Evolutionary conservation across 1,140 invertebrate species (phyloP).

Genomic region (Yoshiicerus persimilis): DNA sequence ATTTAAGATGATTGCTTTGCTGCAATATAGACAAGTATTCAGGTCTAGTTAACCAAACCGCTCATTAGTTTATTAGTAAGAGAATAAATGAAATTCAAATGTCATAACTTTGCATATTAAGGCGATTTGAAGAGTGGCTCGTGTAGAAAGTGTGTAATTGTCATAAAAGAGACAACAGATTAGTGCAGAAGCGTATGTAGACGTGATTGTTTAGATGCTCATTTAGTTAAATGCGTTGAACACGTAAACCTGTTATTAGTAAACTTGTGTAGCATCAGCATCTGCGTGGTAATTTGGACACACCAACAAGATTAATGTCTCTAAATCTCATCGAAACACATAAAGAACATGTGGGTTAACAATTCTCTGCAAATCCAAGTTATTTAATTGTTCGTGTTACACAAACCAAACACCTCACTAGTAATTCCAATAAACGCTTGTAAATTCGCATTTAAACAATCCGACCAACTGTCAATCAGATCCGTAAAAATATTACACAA

Average conservation of each 20-base stretch:
- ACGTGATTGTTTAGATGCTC: background rate
- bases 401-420: no score
- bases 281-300: background rate
- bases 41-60: background rate
- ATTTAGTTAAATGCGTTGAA: background rate
- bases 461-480: no score
- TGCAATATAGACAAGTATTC: background rate
- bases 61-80: background rate
- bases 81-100: background rate
- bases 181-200: background rate
- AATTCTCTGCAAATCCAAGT: no score
- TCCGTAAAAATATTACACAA: background rate
- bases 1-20: background rate
- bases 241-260: background rate
- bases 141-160: background rate
- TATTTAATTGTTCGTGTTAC: no score
- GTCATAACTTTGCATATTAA: background rate
- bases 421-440: no score
- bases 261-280: background rate
- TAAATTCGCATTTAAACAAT: no score
- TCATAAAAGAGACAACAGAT: background rate
- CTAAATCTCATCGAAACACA: background rate
- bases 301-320: background rate
- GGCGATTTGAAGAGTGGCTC: background rate
- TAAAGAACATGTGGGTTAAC: background rate